These are phyloP conservation scores for Brachyrhaphis roseni DNA, from an alignment of 2,797 vertebrate species.

Conservation along the genomic window DNA sequence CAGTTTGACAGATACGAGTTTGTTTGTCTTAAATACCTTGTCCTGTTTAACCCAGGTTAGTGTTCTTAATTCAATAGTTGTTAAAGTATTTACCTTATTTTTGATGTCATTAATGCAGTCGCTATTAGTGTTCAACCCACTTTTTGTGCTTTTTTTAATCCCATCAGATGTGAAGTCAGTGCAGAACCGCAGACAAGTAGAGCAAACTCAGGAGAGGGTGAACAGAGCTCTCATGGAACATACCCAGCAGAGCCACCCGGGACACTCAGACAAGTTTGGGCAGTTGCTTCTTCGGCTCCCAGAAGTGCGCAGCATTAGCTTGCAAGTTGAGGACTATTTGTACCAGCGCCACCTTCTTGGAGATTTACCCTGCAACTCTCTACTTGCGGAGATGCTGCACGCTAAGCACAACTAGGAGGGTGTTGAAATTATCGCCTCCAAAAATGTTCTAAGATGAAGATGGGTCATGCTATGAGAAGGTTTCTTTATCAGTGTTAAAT, in stretches of 20 bases:
- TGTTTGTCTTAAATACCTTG: constrained; percentile 85
- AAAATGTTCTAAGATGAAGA: not conserved
- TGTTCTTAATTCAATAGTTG: constrained; percentile 1
- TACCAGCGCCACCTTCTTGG: constrained; percentile 86
- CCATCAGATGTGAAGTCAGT: constrained; percentile 82
- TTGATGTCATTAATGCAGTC: not conserved
- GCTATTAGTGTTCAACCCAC: not conserved
- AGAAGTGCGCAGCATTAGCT: constrained; percentile 85
- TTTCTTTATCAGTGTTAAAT: constrained; percentile 53
- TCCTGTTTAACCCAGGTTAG: constrained; percentile 85
- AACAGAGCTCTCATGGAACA: constrained; percentile 86
- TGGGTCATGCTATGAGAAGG: not conserved
- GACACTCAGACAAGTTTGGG: constrained; percentile 84
- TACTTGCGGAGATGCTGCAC: constrained; percentile 86
- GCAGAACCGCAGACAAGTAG: constrained; percentile 80
- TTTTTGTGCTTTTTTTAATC: not conserved
- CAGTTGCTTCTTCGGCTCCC: constrained; percentile 85
- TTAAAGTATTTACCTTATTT: not conserved
- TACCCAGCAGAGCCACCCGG: constrained; percentile 75
- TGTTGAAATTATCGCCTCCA: not conserved
- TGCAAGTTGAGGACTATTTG: constrained; percentile 86
- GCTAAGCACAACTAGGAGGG: constrained; percentile 79
- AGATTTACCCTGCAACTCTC: constrained; percentile 86
- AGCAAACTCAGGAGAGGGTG: constrained; percentile 82
- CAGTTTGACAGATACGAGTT: constrained; percentile 83